Conservation (phyloP, 2,888 invertebrate genomes). For the Eilema depressum region DNA sequence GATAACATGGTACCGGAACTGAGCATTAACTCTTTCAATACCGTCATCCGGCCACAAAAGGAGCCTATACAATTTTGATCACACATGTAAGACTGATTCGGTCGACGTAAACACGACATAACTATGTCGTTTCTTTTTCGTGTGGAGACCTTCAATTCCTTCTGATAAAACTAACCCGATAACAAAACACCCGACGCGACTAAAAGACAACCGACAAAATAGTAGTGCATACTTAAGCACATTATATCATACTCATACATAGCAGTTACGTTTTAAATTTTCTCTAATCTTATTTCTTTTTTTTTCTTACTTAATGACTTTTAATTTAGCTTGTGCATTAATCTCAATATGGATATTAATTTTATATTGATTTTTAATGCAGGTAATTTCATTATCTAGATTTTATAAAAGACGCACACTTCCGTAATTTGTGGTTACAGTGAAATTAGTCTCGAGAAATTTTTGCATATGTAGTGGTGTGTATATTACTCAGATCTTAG, state of each 20-base stretch:
- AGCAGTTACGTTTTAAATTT: slow-evolving; percentile 13
- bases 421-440: not conserved
- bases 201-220: too few relatives aligned
- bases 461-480: too few relatives aligned
- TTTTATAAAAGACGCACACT: not conserved
- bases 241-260: too few relatives aligned
- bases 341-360: not conserved
- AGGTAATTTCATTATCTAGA: not conserved
- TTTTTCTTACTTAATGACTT: not conserved
- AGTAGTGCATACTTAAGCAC: too few relatives aligned
- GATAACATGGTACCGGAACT: slow-evolving; percentile 60
- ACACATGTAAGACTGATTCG: slow-evolving; percentile 26
- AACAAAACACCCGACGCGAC: too few relatives aligned
- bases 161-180: too few relatives aligned
- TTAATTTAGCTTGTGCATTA: not conserved
- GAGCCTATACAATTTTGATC: slow-evolving; percentile 29
- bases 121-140: not conserved
- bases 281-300: not conserved
- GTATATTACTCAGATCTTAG: too few relatives aligned
- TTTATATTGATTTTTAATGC: not conserved
- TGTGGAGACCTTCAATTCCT: not conserved
- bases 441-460: too few relatives aligned
- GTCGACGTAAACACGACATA: slow-evolving; percentile 37
- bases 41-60: slow-evolving; percentile 32
- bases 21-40: slow-evolving; percentile 44